Base-by-base conservation (phyloP, 2,113 vertebrate species). In the Rhabdomys dilectus region DNA sequence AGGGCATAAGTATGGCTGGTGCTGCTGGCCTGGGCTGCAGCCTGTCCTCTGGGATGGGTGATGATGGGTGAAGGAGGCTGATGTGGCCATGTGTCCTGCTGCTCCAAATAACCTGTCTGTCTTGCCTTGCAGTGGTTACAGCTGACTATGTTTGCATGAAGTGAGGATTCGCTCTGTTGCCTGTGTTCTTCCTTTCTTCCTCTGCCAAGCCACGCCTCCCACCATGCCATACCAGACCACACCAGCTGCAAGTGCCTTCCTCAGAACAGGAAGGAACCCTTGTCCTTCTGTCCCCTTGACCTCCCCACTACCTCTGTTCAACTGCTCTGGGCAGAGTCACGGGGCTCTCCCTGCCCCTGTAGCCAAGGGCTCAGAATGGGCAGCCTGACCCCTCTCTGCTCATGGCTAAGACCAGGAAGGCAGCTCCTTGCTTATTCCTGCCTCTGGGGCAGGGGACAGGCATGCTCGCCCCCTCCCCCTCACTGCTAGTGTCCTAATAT, bases 61-160 rank as follows among this genome's bases (percentile, higher is more conserved):
- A 22, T 17, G 75, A 36, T 36, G 31, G 60, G 66, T 68, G 7
- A 31, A 42, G 60, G 42, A 77, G 19, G 3, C 58, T 12, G 39
- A 45, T 22, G 8, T 39, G 11, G 39, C 42, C 12, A 1, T 19
- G 21, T 0, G 24, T 34, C 24, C 39, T 39, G 1, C n/a, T 9
- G 45, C 24, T 24, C 31, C 1, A 0, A 2, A 29, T 24, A 36
- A 91, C 39, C 21, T 4, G 3, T 22, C 39, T 24, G 3, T 39
- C 53, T 76, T 19, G 0, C 72, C 51, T 5, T 9, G 0, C 97
- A 99, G 98, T 99, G 98, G 98, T 91, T 99, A 21, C 98, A 99
- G 94, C 97, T 99, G 97, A 98, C 98, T 87, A 98, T 99, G 98
- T 99, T 99, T 60, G 98, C 98, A 12, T 99, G 98, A 98, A 39